Conservation (phyloP, 2,888 invertebrate genomes). For the Amaurobius ferox region DNA sequence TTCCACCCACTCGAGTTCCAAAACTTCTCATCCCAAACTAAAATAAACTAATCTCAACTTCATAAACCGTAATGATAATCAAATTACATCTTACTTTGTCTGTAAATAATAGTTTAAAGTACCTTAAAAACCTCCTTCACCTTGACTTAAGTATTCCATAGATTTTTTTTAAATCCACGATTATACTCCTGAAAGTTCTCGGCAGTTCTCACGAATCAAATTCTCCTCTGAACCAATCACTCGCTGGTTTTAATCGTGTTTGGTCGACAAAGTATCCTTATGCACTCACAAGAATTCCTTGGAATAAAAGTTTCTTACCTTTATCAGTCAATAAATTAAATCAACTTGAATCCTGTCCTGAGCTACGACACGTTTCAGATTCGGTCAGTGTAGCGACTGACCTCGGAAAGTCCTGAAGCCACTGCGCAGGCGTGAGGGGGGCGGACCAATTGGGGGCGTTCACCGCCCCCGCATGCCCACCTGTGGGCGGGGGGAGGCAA, state of each 20-base stretch:
- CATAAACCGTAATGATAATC: background rate
- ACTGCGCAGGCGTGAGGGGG: conserved; percentile 8
- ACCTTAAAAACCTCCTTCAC: background rate
- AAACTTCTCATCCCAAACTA: background rate
- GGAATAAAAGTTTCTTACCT: background rate
- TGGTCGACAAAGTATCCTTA: background rate
- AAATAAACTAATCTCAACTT: background rate
- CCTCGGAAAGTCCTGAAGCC: background rate
- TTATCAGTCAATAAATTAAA: conserved; percentile 11
- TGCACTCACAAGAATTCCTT: background rate
- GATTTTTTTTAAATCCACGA: background rate
- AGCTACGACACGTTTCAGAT: background rate
- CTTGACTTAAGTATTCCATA: background rate
- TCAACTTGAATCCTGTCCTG: background rate
- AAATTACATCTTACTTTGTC: background rate
- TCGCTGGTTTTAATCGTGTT: background rate
- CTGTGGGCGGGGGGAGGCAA: background rate
- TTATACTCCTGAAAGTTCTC: background rate
- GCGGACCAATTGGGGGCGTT: conserved; percentile 2
- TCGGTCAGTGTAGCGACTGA: conserved; percentile 8
- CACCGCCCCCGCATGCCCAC: conserved; percentile 1
- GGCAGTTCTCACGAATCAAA: background rate
- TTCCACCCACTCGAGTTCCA: background rate
- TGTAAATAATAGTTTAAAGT: background rate
- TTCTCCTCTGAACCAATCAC: background rate